Conservation (phyloP, 2,113 vertebrate genomes). For the Limanda limanda region DNA sequence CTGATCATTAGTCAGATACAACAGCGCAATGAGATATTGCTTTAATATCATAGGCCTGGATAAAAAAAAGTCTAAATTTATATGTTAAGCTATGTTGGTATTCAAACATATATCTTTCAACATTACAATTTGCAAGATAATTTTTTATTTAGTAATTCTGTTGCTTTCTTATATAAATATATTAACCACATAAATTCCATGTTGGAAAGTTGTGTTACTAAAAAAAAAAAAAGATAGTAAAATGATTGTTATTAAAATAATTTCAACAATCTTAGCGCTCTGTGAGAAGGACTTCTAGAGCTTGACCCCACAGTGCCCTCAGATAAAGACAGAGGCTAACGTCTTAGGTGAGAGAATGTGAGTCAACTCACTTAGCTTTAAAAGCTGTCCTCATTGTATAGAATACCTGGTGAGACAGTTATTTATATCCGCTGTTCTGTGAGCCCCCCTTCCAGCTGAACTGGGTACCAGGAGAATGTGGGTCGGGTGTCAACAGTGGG, state of each 20-base stretch:
- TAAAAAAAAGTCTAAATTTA: background rate
- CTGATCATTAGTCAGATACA: background rate
- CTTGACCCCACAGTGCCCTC: background rate
- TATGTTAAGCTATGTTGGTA: background rate
- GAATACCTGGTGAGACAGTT: slow-evolving; percentile 74
- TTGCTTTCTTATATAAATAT: background rate
- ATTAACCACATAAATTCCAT: too few relatives aligned
- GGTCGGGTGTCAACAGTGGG: slow-evolving; percentile 72
- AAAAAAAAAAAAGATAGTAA: too few relatives aligned
- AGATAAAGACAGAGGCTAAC: slow-evolving; percentile 26
- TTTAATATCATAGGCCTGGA: background rate
- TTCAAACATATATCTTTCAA: too few relatives aligned
- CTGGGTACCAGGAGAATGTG: slow-evolving; percentile 70
- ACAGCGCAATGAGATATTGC: background rate
- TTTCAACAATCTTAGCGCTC: background rate
- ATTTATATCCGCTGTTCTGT: slow-evolving; percentile 67
- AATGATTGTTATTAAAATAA: background rate
- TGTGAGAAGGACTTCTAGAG: slow-evolving; percentile 10
- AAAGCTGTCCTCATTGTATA: slow-evolving; percentile 52
- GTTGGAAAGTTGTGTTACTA: too few relatives aligned
- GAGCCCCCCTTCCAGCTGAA: slow-evolving; percentile 62
- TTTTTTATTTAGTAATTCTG: background rate
- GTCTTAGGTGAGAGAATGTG: slow-evolving; percentile 23
- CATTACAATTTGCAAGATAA: too few relatives aligned
- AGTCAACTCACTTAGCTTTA: slow-evolving; percentile 32